Evolutionary conservation across 2,113 vertebrate species (phyloP).

Genomic region (Ceratotherium simum): DNA sequence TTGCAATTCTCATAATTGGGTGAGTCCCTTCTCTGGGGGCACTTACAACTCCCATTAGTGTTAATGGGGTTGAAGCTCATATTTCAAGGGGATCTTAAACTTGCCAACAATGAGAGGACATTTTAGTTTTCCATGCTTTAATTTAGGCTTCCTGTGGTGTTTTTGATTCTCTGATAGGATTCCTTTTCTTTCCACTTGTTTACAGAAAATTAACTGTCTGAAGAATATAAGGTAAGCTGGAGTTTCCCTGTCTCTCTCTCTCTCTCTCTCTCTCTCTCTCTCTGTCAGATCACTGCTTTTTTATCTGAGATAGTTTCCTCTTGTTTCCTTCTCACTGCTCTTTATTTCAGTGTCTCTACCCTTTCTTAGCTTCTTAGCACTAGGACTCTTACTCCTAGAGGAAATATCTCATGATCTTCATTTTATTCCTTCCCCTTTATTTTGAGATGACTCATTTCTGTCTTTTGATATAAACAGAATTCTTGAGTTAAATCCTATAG

Average conservation of each 20-base stretch:
- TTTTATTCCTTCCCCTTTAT: constrained; percentile 15
- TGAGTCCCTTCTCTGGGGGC: neutral
- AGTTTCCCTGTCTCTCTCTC: neutral
- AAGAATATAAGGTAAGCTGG: neutral
- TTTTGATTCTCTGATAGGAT: neutral
- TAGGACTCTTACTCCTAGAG: neutral
- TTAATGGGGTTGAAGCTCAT: neutral
- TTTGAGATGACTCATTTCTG: constrained; percentile 26
- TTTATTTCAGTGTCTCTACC: neutral
- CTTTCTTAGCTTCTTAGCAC: neutral
- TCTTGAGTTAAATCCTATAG: neutral
- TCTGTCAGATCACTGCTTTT: neutral
- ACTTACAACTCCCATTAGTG: neutral
- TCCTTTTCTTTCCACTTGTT: constrained; percentile 23
- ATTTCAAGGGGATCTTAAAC: neutral
- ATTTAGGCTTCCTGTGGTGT: neutral
- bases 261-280: neutral
- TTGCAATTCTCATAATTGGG: neutral
- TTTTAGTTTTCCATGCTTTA: constrained; percentile 8
- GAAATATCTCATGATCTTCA: neutral
- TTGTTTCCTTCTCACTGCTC: neutral
- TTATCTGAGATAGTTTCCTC: neutral
- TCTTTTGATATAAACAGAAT: neutral
- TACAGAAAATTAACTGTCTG: constrained; percentile 11
- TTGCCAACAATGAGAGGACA: neutral